phyloP scores from a whole-genome alignment of 2,113 vertebrate species.

The Speoplatyrhinus poulsoni region DNA sequence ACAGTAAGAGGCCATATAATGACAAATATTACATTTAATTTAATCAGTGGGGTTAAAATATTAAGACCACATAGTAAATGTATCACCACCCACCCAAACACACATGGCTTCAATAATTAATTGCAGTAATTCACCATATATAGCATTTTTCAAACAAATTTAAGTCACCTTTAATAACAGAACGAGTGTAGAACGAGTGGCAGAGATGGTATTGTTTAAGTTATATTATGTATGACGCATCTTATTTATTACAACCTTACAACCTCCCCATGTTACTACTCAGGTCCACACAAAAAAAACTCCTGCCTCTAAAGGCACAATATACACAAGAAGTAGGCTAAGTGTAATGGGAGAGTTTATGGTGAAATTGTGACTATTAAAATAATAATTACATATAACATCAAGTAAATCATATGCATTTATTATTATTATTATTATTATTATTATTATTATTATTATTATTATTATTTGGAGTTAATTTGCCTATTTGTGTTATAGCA shows the following conservation, averaged over 20 bases:
- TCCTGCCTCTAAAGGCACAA: too few relatives aligned
- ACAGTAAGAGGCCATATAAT: slow-evolving; percentile 19
- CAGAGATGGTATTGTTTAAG: too few relatives aligned
- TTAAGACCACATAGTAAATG: slow-evolving; percentile 18
- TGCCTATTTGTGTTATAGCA: slow-evolving; percentile 49
- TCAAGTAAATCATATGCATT: not conserved
- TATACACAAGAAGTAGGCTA: too few relatives aligned
- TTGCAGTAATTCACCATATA: not conserved
- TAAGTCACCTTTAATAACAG: too few relatives aligned
- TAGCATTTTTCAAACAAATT: not conserved
- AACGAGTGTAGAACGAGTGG: too few relatives aligned
- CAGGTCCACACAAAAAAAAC: too few relatives aligned
- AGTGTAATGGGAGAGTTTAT: not conserved
- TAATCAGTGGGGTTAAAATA: slow-evolving; percentile 24
- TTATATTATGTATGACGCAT: too few relatives aligned
- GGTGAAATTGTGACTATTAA: not conserved
- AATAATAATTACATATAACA: not conserved
- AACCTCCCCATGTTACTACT: too few relatives aligned
- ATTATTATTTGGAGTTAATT: slow-evolving; percentile 6
- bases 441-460: not conserved
- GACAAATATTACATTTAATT: slow-evolving; percentile 27
- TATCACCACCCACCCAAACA: slow-evolving; percentile 15
- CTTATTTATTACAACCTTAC: too few relatives aligned
- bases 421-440: not conserved
- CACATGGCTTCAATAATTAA: not conserved